Evolutionary conservation across 2,888 invertebrate species (phyloP), one percentile per base, ranked within the genome.

Genomic region (Linnaemya vulpina): DNA sequence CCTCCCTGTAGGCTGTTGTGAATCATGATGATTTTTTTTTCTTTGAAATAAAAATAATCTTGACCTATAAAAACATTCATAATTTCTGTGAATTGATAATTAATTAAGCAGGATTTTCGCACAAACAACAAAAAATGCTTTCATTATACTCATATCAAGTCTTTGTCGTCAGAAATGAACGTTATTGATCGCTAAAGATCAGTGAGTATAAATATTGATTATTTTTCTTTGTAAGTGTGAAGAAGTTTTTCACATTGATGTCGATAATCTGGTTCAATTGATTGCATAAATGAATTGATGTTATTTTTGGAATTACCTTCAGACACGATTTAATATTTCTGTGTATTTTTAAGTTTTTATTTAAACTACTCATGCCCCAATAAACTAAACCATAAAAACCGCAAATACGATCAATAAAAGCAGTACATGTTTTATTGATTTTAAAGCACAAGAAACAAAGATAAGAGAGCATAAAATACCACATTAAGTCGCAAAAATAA

Each of bases 351-450:
- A 43, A 17, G 17, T 35, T 51, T 46, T 62, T 49, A 38, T 62
- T 62, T 35, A 73, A 73, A 73, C 62, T 67, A 49, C 71, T 82
- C 40, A 55, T 82, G 76, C 82, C 55, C 70, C 76, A 82, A 76
- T 82, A 82, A 82, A 82, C 65, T 58, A 53, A 78, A 83, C 78
- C 73, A 74, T 70, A 74, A 78, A 84, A 78, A 84, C 81, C 77
- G 53, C 77, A 84, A 78, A 74, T 68, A 70, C 63, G 63, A 75
- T 75, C 79, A 84, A 84, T 84, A 81, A 81, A 84, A 81, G 77
- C 80, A 67, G 68, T 67, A 81, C 67, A 46, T 80, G 71, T 62
- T 71, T 71, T 79, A 22, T 40, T 75, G 5, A 22, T 60, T 58
- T 65, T 13, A 43, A 43, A 68, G n/a, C 3, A 38, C 43, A 67